phyloP scores from a whole-genome alignment of 2,113 vertebrate genomes.

The Rynchops niger region DNA sequence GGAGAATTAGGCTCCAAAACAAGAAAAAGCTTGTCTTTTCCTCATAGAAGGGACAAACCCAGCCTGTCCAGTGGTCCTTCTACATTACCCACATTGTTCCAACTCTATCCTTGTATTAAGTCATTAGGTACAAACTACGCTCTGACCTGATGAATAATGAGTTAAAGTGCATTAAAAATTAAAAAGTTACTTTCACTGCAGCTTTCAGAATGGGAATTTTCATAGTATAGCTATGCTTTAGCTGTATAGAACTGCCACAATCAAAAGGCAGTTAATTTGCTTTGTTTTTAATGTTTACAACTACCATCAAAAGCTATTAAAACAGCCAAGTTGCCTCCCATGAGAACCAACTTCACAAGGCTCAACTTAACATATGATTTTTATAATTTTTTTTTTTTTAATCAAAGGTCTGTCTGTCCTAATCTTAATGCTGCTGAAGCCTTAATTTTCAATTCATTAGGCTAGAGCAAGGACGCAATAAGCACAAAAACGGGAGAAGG shows the following conservation, averaged over 20 bases:
- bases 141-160: background rate
- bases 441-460: background rate
- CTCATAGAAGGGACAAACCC: background rate
- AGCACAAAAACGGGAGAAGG: background rate
- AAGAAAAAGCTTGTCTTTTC: background rate
- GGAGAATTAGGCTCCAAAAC: background rate
- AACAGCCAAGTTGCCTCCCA: background rate
- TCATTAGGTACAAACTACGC: background rate
- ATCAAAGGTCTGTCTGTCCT: background rate
- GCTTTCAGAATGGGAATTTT: background rate
- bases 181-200: background rate
- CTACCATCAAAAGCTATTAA: background rate
- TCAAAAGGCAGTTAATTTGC: background rate
- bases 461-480: background rate
- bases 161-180: background rate
- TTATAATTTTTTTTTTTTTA: background rate
- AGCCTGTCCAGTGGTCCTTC: background rate
- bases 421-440: background rate
- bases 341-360: background rate
- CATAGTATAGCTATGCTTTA: background rate
- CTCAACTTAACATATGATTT: background rate
- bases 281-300: background rate
- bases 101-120: background rate
- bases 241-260: background rate
- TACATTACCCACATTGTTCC: background rate